A percentile compares a stretch with the other conserved stretches of the same genome.
These are phyloP conservation scores for Oryzias woworae DNA, from an alignment of 2,113 vertebrate genomes.

Conservation along the genomic window DNA sequence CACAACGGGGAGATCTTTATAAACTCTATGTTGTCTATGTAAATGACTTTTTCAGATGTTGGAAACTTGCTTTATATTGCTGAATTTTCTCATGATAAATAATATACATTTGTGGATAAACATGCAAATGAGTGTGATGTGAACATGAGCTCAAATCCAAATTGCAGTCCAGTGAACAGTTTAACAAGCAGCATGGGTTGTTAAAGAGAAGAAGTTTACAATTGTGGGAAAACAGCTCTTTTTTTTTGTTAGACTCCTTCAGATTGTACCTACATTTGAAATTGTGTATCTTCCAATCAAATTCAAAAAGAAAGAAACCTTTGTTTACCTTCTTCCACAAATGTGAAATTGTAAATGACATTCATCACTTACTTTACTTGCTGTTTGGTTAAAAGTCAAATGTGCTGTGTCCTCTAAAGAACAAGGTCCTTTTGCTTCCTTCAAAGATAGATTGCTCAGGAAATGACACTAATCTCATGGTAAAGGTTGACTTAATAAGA, in stretches of 20 bases:
- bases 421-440: not conserved
- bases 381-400: not conserved
- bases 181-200: slow-evolving; percentile 6
- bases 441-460: slow-evolving; percentile 19
- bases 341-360: not conserved
- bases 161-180: slow-evolving; percentile 19
- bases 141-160: slow-evolving; percentile 10
- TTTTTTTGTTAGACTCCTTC: not conserved
- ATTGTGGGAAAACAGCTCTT: not conserved
- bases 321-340: no score
- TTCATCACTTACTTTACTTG: not conserved
- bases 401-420: not conserved
- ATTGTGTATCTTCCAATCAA: no score
- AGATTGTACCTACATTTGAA: no score
- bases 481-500: slow-evolving; percentile 30
- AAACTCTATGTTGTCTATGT: no score
- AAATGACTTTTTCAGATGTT: no score
- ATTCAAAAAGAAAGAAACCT: no score
- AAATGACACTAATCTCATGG: slow-evolving; percentile 16
- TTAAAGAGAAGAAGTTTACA: slow-evolving; percentile 9
- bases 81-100: no score
- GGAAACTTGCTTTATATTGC: no score
- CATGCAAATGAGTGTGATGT: slow-evolving; percentile 33
- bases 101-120: not conserved
- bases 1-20: no score